Base-by-base conservation (phyloP, 1,140 invertebrate genomes). In the Harlomillsia oculata region DNA sequence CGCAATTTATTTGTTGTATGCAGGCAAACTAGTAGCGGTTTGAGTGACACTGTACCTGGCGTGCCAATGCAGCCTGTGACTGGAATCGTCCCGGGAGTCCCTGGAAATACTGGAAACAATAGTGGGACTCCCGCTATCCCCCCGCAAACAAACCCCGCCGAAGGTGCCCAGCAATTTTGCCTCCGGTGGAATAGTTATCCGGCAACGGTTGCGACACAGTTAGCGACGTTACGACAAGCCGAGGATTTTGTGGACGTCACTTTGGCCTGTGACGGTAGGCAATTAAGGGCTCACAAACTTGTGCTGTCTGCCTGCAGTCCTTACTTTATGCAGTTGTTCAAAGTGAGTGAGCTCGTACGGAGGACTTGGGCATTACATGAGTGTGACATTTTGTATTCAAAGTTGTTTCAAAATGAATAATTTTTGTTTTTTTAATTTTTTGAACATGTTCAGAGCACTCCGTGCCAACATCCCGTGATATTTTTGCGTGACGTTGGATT, bases 121-220 rank as follows among this genome's bases (percentile, higher is more conserved):
- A 20, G 20, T 23, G 25, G 20, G 18, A 25, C 29, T 6, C 67
- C 52, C 62, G 62, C 48, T 16, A 20, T 46, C 8, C 30, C 40
- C 29, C 40, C 50, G 29, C 53, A 52, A 26, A 39, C 16, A 11
- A 53, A 53, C 23, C 52, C 59, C 18, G n/a, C n/a, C n/a, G 76
- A 73, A 71, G 78, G 77, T 71, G 78, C 82, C 70, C 82, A 90
- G 79, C 85, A 89, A 76, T 90, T 89, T 77, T 90, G 87, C 78
- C 79, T 90, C 73, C 81, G 85, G 78, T 91, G 87, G 87, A 89
- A 89, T 78, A 89, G 89, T 77, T 89, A 89, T 80, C 85, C 88
- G 75, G 83, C 83, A 62, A 90, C 63, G 18, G 59, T 64, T 23
- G 63, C 63, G 5, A 64, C 59, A 3, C 59, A 64, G 37, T 41